These are phyloP conservation scores for Epsilonema sp. DNA, from an alignment of 2,888 invertebrate genomes.

Conservation along the genomic window DNA sequence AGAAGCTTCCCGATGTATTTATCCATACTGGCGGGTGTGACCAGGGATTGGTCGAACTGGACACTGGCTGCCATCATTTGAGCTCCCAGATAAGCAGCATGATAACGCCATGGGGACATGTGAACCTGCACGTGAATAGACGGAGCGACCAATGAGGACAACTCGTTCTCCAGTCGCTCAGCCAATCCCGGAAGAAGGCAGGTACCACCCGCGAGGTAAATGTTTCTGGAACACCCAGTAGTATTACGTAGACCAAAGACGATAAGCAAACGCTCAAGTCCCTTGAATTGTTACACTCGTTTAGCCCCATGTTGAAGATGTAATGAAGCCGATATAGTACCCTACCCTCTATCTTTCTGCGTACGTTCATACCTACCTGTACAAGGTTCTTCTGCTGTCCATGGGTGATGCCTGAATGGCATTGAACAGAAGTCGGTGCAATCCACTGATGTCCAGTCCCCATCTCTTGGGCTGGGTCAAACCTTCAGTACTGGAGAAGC, in stretches of 20 bases:
- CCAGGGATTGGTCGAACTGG: constrained; percentile 29
- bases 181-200: constrained; percentile 40
- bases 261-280: no score
- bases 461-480: constrained; percentile 39
- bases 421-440: constrained; percentile 39
- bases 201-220: constrained; percentile 40
- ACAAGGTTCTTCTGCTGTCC: constrained; percentile 35
- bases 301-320: no score
- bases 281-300: no score
- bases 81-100: constrained; percentile 41
- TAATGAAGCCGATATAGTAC: no score
- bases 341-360: no score
- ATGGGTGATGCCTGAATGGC: constrained; percentile 41
- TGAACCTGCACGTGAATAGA: constrained; percentile 36
- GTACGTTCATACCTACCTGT: no score
- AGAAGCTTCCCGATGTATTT: neutral
- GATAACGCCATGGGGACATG: constrained; percentile 39
- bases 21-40: neutral
- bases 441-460: constrained; percentile 40
- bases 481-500: constrained; percentile 37
- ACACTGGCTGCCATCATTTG: constrained; percentile 35
- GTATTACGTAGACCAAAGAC: no score
- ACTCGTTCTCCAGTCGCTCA: constrained; percentile 38
- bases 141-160: constrained; percentile 38
- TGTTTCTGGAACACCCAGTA: constrained; percentile 30